phyloP scores from a whole-genome alignment of 2,888 invertebrate genomes.

The Hyposoter didymator region DNA sequence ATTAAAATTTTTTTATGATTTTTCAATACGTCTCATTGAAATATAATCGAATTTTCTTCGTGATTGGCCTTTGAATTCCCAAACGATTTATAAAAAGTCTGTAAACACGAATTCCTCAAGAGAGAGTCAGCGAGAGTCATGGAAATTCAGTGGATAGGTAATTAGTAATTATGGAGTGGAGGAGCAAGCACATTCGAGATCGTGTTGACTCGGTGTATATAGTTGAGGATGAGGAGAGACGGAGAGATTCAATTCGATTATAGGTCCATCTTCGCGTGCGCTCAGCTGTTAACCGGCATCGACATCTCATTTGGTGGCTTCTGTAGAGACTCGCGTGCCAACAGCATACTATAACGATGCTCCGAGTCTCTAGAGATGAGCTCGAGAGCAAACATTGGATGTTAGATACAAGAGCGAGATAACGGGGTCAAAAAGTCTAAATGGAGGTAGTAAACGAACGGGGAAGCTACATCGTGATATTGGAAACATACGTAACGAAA shows the following conservation, averaged over 20 bases:
- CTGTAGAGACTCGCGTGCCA: conserved; percentile 50
- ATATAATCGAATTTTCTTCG: neutral
- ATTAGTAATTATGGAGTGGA: conserved; percentile 30
- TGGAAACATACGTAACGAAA: neutral
- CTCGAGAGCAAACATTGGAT: conserved; percentile 48
- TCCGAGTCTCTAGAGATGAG: conserved; percentile 36
- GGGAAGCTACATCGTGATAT: neutral
- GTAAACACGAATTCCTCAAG: neutral
- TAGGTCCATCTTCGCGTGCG: conserved; percentile 63
- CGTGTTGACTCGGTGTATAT: conserved; percentile 3
- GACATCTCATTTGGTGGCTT: conserved; percentile 62
- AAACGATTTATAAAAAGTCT: neutral
- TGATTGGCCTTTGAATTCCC: neutral
- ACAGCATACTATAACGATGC: conserved; percentile 29
- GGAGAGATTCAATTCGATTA: conserved; percentile 60
- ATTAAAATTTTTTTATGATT: neutral
- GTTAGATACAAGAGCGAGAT: conserved; percentile 35
- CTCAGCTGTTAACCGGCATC: conserved; percentile 58
- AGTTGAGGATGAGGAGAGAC: neutral
- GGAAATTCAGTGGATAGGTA: neutral
- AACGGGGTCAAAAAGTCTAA: conserved; percentile 28
- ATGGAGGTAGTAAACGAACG: neutral
- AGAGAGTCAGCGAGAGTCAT: neutral
- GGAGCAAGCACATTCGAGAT: neutral
- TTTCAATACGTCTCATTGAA: neutral